These are phyloP conservation scores for Drosophila teissieri DNA, from an alignment of 1,140 invertebrate species.

Conservation along the genomic window DNA sequence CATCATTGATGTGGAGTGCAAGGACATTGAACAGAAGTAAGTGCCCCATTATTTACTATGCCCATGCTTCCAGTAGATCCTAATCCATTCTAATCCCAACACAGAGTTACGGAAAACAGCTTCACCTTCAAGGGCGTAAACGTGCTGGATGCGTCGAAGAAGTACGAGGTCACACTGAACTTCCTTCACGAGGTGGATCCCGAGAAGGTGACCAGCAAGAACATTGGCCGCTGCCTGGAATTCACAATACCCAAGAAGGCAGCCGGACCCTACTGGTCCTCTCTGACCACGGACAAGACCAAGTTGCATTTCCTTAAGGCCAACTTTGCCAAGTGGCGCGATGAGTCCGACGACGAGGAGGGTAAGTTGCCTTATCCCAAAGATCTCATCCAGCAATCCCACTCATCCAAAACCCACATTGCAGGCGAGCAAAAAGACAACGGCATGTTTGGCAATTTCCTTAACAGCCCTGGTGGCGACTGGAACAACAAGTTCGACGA, in stretches of 20 bases:
- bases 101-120: slow-evolving; percentile 90
- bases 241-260: slow-evolving; percentile 87
- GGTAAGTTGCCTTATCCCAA: slow-evolving; percentile 31
- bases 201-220: slow-evolving; percentile 89
- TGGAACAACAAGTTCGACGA: slow-evolving; percentile 80
- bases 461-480: slow-evolving; percentile 55
- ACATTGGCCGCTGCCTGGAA: slow-evolving; percentile 91
- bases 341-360: slow-evolving; percentile 91
- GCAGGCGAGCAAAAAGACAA: slow-evolving; percentile 60
- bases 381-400: not conserved
- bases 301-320: slow-evolving; percentile 98
- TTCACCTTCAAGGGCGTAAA: slow-evolving; percentile 94
- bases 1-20: slow-evolving; percentile 95
- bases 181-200: slow-evolving; percentile 93
- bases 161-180: slow-evolving; percentile 93
- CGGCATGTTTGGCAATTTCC: slow-evolving; percentile 62
- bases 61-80: not conserved
- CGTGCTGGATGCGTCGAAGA: slow-evolving; percentile 91
- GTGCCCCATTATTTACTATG: slow-evolving; percentile 18
- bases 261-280: slow-evolving; percentile 92
- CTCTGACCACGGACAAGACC: slow-evolving; percentile 93
- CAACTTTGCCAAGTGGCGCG: slow-evolving; percentile 98
- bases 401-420: not conserved
- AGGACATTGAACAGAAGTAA: slow-evolving; percentile 91
- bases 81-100: slow-evolving; percentile 1